phyloP scores from a whole-genome alignment of 2,113 vertebrate genomes.

The Sapajus apella region DNA sequence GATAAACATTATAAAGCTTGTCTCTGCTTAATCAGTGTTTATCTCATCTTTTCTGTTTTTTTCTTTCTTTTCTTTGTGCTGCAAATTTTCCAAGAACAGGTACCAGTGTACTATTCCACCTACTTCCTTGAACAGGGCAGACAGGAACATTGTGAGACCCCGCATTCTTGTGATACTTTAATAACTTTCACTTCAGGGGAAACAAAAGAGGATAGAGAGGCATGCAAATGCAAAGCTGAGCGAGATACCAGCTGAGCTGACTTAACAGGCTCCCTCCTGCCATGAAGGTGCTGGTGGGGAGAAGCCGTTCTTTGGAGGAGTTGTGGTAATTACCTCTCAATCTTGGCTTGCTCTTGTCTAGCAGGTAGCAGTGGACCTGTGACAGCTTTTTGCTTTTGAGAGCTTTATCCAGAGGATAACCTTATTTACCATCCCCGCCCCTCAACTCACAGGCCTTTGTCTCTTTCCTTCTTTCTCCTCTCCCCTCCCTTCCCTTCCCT shows the following conservation, averaged over 20 bases:
- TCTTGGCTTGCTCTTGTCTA: not conserved
- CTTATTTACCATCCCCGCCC: not conserved
- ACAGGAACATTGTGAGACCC: not conserved
- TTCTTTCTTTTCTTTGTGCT: constrained; percentile 42
- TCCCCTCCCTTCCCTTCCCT: too few species aligned
- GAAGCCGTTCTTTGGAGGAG: not conserved
- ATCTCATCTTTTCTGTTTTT: constrained; percentile 50
- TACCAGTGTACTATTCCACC: not conserved
- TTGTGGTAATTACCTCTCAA: not conserved
- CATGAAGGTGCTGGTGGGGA: not conserved
- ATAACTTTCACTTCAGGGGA: constrained; percentile 41
- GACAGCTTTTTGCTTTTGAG: not conserved
- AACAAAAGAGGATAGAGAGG: not conserved
- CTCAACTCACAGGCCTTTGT: not conserved
- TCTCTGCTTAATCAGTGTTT: constrained; percentile 46
- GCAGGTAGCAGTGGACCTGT: not conserved
- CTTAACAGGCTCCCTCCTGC: not conserved
- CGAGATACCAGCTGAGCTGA: not conserved
- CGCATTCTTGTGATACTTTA: constrained; percentile 33
- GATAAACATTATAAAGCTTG: constrained; percentile 50
- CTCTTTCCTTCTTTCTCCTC: too few species aligned
- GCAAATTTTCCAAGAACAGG: constrained; percentile 50
- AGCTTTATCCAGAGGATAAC: not conserved
- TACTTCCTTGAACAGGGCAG: constrained; percentile 38
- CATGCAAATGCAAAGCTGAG: not conserved